Percentiles rank a stretch among this genome's conserved stretches.
These are phyloP conservation scores for Rhizoglyphus robini DNA, from an alignment of 1,140 invertebrate species.

Conservation along the genomic window DNA sequence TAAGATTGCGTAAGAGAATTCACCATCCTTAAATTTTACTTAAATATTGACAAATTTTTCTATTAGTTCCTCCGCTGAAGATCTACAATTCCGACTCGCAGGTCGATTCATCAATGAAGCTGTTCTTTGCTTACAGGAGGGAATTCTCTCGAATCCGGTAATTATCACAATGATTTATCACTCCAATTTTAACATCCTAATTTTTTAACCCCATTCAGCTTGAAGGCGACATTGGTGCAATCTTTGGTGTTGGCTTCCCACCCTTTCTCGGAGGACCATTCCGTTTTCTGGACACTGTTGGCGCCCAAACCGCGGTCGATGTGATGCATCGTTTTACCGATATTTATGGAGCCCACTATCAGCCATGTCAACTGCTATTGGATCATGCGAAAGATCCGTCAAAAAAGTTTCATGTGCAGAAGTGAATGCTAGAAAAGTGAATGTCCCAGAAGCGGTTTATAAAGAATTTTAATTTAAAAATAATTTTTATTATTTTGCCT, in stretches of 20 bases:
- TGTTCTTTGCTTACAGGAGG: constrained; percentile 86
- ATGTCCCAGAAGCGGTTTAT: too few species aligned
- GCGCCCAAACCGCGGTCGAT: constrained; percentile 72
- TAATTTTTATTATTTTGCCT: too few species aligned
- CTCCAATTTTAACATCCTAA: constrained; percentile 18
- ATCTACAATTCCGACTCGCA: constrained; percentile 78
- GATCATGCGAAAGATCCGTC: constrained; percentile 77
- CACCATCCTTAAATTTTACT: constrained; percentile 10
- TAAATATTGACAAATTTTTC: not conserved
- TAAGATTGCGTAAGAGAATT: constrained; percentile 39
- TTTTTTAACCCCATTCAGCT: constrained; percentile 41
- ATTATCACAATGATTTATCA: constrained; percentile 30
- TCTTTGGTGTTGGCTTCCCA: constrained; percentile 97
- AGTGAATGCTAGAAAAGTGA: too few species aligned
- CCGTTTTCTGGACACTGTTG: constrained; percentile 86
- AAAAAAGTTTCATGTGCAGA: constrained; percentile 40
- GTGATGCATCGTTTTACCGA: constrained; percentile 74
- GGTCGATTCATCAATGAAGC: constrained; percentile 94
- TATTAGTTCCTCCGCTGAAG: constrained; percentile 49
- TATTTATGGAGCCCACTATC: constrained; percentile 67
- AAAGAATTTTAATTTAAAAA: too few species aligned
- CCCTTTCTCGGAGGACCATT: constrained; percentile 97
- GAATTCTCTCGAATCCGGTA: constrained; percentile 79
- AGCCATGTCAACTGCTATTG: constrained; percentile 74
- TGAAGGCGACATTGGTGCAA: constrained; percentile 95